A percentile compares a stretch with the other conserved stretches of the same genome.
These are phyloP conservation scores for Myxocyprinus asiaticus DNA, from an alignment of 2,113 vertebrate species.

Conservation along the genomic window DNA sequence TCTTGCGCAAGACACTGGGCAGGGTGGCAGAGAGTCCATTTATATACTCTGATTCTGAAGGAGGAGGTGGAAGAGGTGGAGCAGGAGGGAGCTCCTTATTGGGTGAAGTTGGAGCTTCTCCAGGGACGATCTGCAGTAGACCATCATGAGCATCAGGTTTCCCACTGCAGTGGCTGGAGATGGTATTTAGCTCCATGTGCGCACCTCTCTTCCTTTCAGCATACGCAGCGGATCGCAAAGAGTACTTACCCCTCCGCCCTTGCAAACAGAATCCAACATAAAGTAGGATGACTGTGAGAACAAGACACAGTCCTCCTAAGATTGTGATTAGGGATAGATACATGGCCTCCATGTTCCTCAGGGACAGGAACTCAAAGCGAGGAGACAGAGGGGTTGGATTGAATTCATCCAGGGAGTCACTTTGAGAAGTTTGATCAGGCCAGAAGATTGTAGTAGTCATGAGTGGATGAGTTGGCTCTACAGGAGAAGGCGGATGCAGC, in stretches of 20 bases:
- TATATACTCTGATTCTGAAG: slow-evolving; percentile 79
- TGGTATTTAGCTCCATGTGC: slow-evolving; percentile 86
- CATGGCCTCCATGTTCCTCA: slow-evolving; percentile 78
- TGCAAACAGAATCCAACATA: slow-evolving; percentile 84
- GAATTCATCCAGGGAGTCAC: slow-evolving; percentile 53
- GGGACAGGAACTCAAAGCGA: slow-evolving; percentile 60
- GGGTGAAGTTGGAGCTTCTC: slow-evolving; percentile 71
- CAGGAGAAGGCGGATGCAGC: slow-evolving; percentile 61
- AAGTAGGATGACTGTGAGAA: slow-evolving; percentile 81
- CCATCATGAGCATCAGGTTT: slow-evolving; percentile 64
- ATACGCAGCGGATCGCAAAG: slow-evolving; percentile 65
- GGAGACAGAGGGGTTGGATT: slow-evolving; percentile 62
- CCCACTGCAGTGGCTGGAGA: slow-evolving; percentile 84
- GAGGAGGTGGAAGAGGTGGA: slow-evolving; percentile 76
- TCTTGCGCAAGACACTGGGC: slow-evolving; percentile 90
- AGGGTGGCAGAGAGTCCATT: slow-evolving; percentile 87
- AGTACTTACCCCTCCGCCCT: slow-evolving; percentile 76
- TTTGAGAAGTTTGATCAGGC: slow-evolving; percentile 23
- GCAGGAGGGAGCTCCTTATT: slow-evolving; percentile 74
- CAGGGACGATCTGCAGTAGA: slow-evolving; percentile 82
- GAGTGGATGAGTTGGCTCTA: slow-evolving; percentile 8
- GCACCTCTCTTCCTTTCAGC: slow-evolving; percentile 70
- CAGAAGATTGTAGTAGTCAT: not conserved
- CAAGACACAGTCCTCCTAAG: slow-evolving; percentile 84
- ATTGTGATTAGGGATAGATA: slow-evolving; percentile 84